phyloP scores from a whole-genome alignment of 2,888 invertebrate species.

The Andricus quercusramuli region DNA sequence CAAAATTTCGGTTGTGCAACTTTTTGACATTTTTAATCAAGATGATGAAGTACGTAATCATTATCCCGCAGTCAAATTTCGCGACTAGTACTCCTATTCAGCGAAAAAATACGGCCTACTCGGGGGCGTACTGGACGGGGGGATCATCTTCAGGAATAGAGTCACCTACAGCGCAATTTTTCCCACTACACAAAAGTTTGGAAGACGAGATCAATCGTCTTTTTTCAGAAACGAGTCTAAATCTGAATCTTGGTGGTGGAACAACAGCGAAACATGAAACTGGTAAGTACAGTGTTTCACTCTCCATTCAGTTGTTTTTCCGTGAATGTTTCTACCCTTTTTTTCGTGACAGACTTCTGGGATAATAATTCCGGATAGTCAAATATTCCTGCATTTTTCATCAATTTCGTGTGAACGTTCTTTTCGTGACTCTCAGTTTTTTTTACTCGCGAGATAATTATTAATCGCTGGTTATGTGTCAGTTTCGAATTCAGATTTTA shows the following conservation, averaged over 20 bases:
- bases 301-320: background rate
- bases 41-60: too few species aligned
- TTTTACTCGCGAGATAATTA: too few species aligned
- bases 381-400: background rate
- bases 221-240: background rate
- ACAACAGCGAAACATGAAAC: background rate
- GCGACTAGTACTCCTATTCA: too few species aligned
- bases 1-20: too few species aligned
- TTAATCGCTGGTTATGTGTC: background rate
- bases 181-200: background rate
- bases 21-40: too few species aligned
- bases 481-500: background rate
- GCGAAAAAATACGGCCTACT: background rate
- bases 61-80: too few species aligned
- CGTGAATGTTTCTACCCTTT: background rate
- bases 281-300: background rate
- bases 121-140: background rate
- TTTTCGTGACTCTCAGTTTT: background rate
- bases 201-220: constrained; percentile 12
- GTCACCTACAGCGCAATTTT: background rate
- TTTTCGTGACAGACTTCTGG: background rate
- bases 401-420: background rate
- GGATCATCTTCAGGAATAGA: background rate
- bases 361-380: background rate
- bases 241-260: background rate